Percentiles rank a stretch among this genome's conserved stretches.
Conservation (phyloP, 2,797 vertebrate species). For the Anas acuta region DNA sequence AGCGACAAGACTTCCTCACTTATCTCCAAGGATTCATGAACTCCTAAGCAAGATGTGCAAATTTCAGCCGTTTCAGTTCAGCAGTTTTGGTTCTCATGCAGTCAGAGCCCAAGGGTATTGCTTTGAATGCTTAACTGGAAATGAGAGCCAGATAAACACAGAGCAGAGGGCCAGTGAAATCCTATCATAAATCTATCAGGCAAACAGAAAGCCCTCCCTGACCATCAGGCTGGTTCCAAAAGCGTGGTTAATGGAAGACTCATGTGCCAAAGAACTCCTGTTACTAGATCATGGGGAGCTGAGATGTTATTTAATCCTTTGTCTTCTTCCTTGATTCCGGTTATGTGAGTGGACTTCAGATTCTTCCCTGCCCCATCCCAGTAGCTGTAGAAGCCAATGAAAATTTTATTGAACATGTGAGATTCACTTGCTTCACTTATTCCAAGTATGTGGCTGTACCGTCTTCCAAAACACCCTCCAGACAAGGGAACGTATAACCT, state of each 20-base stretch:
- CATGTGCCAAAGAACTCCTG: conserved; percentile 26
- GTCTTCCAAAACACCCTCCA: background rate
- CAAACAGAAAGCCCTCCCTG: conserved; percentile 2
- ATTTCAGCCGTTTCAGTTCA: background rate
- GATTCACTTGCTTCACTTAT: background rate
- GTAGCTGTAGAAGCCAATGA: conserved; percentile 8
- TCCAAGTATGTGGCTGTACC: background rate
- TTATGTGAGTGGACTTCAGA: background rate
- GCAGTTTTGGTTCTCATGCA: conserved; percentile 40
- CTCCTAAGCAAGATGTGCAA: background rate
- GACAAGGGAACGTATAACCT: background rate
- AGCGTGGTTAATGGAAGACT: conserved; percentile 11
- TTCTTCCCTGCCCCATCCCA: background rate
- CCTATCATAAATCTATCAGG: conserved; percentile 21
- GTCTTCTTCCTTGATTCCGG: background rate
- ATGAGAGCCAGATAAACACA: conserved; percentile 40
- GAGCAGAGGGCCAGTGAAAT: conserved; percentile 27
- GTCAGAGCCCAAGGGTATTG: conserved; percentile 23
- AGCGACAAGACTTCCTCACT: background rate
- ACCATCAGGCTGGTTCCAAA: conserved; percentile 27
- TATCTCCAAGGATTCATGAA: background rate
- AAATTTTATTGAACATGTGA: background rate
- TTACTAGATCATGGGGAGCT: background rate
- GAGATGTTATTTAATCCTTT: background rate
- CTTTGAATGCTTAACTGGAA: conserved; percentile 20